Evolutionary conservation across 1,140 invertebrate species (phyloP).

Genomic region (Calliphora vicina): DNA sequence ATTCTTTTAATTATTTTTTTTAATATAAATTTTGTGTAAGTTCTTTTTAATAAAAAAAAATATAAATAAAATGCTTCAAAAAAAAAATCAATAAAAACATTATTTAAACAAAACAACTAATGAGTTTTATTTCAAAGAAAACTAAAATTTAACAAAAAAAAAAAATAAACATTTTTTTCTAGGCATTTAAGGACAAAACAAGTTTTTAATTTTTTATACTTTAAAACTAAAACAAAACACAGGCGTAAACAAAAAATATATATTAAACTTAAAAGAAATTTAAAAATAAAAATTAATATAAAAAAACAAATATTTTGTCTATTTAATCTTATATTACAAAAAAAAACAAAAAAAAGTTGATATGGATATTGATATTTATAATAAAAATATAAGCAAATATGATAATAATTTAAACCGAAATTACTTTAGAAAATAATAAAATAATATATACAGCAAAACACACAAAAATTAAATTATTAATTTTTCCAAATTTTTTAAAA

Average conservation of each 20-base stretch:
- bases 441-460: neutral
- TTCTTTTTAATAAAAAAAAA: constrained; percentile 32
- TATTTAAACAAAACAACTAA: constrained; percentile 34
- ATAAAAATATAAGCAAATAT: constrained; percentile 9
- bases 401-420: constrained; percentile 21
- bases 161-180: neutral
- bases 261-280: neutral
- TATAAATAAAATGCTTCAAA: constrained; percentile 34
- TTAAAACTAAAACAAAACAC: neutral
- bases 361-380: constrained; percentile 18
- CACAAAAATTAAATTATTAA: neutral
- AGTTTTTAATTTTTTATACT: constrained; percentile 8
- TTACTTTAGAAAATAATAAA: constrained; percentile 11
- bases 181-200: neutral
- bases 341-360: neutral
- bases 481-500: neutral
- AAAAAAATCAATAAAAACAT: constrained; percentile 38
- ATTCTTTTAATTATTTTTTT: neutral
- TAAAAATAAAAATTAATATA: constrained; percentile 15
- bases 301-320: constrained; percentile 28
- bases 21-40: constrained; percentile 15
- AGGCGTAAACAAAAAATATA: neutral
- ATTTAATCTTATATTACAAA: constrained; percentile 31
- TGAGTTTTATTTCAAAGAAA: constrained; percentile 20
- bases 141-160: neutral